Conservation (phyloP, 2,797 vertebrate genomes). For the Catharus ustulatus region DNA sequence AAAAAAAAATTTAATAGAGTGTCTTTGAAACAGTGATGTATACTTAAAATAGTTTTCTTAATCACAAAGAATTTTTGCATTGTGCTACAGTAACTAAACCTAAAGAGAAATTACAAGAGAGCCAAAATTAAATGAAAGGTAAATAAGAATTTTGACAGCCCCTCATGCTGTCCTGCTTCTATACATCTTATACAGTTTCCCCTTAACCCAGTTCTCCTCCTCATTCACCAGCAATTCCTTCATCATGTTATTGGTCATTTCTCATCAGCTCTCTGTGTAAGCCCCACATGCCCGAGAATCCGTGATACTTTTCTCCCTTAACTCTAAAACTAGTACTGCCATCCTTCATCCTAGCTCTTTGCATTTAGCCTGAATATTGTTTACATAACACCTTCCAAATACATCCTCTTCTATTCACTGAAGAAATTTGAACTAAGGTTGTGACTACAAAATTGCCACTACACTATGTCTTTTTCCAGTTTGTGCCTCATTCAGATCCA, state of each 20-base stretch:
- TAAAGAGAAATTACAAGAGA: background rate
- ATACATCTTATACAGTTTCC: fast-evolving
- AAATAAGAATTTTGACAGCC: background rate
- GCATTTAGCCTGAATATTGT: background rate
- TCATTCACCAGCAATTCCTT: background rate
- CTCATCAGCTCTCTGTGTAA: background rate
- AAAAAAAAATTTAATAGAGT: background rate
- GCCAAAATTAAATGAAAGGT: background rate
- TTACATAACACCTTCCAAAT: background rate
- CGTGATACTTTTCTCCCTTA: background rate
- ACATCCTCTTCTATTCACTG: background rate
- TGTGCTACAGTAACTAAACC: background rate
- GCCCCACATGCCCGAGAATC: background rate
- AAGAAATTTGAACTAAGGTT: background rate
- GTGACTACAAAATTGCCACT: background rate
- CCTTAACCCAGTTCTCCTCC: background rate
- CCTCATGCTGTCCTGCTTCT: background rate
- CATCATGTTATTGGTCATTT: background rate
- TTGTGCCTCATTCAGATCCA: background rate
- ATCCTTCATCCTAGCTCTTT: background rate
- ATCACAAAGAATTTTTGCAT: background rate
- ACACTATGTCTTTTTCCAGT: background rate
- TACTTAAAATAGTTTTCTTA: background rate
- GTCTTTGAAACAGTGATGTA: background rate
- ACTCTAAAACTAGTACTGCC: background rate